These are phyloP conservation scores for Erythrocebus patas DNA, from an alignment of 2,113 vertebrate species.

Conservation along the genomic window DNA sequence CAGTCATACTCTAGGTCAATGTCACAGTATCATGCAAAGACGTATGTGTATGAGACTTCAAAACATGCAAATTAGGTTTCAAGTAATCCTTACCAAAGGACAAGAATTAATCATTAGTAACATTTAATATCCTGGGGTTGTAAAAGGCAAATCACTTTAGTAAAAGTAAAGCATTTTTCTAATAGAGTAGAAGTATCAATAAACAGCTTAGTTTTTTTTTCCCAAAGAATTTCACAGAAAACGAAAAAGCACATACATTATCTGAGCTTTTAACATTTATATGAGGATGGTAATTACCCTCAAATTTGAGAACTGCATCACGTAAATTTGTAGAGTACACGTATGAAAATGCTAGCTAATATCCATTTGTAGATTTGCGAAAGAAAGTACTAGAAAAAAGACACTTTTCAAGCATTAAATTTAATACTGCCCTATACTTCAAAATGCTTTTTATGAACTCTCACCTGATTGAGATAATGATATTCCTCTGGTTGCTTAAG, in stretches of 20 bases:
- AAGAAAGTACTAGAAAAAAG: constrained; percentile 30
- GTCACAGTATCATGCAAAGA: constrained; percentile 67
- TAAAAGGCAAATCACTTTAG: constrained; percentile 2
- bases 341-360: constrained; percentile 11
- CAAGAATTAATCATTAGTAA: constrained; percentile 57
- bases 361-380: neutral
- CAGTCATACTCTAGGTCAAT: constrained; percentile 51
- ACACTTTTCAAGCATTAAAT: neutral
- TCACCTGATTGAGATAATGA: constrained; percentile 98
- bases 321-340: neutral
- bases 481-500: constrained; percentile 97
- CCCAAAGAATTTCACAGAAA: constrained; percentile 24
- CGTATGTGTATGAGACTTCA: neutral
- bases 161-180: constrained; percentile 14
- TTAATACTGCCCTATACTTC: constrained; percentile 32
- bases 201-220: neutral
- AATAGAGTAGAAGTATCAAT: neutral
- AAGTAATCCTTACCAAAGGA: constrained; percentile 50
- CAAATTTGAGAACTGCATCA: neutral
- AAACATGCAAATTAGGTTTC: constrained; percentile 26
- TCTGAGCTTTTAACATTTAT: neutral
- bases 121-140: constrained; percentile 36
- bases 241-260: neutral
- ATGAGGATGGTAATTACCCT: neutral
- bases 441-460: constrained; percentile 51